Conservation (phyloP, 2,888 invertebrate species). For the Beris morrisii region DNA sequence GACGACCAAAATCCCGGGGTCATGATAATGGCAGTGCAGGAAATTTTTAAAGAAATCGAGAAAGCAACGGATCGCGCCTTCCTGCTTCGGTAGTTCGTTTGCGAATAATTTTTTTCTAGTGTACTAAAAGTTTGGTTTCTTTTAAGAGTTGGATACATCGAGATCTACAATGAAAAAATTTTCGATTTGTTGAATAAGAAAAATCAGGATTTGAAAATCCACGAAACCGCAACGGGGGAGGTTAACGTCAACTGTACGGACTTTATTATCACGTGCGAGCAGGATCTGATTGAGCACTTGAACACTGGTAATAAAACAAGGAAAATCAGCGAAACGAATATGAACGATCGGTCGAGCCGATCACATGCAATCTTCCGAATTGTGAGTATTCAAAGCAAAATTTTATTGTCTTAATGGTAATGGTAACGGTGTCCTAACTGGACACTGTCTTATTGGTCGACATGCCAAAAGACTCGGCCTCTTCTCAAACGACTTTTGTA, state of each 20-base stretch:
- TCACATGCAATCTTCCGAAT: slow-evolving; percentile 89
- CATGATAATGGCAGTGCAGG: slow-evolving; percentile 69
- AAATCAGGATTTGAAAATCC: slow-evolving; percentile 65
- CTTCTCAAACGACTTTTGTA: too few species aligned
- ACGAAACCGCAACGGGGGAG: slow-evolving; percentile 64
- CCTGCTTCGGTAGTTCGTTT: slow-evolving; percentile 63
- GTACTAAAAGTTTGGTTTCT: neutral
- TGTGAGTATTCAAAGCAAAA: slow-evolving; percentile 59
- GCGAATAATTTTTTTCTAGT: neutral
- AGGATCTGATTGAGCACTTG: slow-evolving; percentile 64
- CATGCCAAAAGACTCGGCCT: too few species aligned
- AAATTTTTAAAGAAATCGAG: slow-evolving; percentile 70
- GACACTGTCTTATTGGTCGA: too few species aligned
- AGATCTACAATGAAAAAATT: slow-evolving; percentile 86
- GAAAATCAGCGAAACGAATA: slow-evolving; percentile 77
- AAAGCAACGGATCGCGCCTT: slow-evolving; percentile 68
- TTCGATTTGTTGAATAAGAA: slow-evolving; percentile 71
- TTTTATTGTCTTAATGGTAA: too few species aligned
- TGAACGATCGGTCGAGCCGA: slow-evolving; percentile 87
- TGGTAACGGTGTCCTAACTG: too few species aligned
- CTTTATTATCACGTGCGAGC: slow-evolving; percentile 64
- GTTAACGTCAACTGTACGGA: slow-evolving; percentile 68
- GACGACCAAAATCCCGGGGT: slow-evolving; percentile 70
- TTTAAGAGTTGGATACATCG: slow-evolving; percentile 77
- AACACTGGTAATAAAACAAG: slow-evolving; percentile 68